Evolutionary conservation across 1,140 invertebrate genomes (phyloP).

Genomic region (Brachionus paranguensis): DNA sequence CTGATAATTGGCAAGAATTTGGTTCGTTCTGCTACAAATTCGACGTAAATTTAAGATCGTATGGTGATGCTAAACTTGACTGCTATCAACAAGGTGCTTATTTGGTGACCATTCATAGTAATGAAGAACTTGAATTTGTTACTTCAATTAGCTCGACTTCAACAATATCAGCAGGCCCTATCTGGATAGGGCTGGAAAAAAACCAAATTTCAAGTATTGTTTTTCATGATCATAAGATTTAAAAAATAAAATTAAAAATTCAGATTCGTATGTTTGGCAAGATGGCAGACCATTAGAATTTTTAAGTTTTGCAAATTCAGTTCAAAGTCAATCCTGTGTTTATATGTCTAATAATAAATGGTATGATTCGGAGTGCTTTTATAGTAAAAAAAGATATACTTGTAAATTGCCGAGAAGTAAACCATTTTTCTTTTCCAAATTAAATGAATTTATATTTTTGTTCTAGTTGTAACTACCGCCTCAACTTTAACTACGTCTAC

Average conservation of each 20-base stretch:
- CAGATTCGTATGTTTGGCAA: constrained; percentile 15
- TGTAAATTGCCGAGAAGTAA: constrained; percentile 35
- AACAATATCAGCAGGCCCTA: not conserved
- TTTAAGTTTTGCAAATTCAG: not conserved
- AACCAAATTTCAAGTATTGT: not conserved
- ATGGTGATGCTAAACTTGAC: constrained; percentile 33
- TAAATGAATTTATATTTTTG: not conserved
- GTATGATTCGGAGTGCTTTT: constrained; percentile 28
- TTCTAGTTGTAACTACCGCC: not conserved
- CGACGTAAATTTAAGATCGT: not conserved
- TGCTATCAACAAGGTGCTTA: constrained; percentile 7
- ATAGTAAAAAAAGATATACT: not conserved
- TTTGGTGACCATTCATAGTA: not conserved
- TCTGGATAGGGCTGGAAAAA: constrained; percentile 33
- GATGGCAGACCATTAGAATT: constrained; percentile 4
- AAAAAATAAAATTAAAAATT: no score
- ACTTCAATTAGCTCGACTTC: not conserved
- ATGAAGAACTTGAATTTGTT: constrained; percentile 30
- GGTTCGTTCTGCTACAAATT: constrained; percentile 23
- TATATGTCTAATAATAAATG: not conserved
- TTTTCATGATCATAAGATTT: no score
- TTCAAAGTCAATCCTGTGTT: not conserved
- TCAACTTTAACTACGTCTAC: not conserved
- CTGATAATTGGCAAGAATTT: constrained; percentile 17
- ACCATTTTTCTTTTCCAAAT: not conserved